phyloP scores from a whole-genome alignment of 92 coral and sea anemone genomes.

The Epizoanthus scotinus region DNA sequence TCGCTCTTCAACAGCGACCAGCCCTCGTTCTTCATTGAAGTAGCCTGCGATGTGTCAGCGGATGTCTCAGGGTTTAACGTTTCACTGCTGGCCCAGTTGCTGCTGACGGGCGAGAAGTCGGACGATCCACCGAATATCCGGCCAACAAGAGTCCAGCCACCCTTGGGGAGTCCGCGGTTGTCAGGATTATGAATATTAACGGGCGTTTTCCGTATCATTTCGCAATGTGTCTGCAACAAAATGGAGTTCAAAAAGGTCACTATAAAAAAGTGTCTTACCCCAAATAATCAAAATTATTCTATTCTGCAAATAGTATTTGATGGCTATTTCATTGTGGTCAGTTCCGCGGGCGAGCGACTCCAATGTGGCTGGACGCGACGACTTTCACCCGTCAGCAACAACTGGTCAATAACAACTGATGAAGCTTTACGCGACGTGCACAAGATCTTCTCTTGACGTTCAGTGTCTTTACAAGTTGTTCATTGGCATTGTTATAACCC shows the following conservation, averaged over 20 bases:
- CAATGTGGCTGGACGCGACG: not conserved
- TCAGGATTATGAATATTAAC: constrained; percentile 84
- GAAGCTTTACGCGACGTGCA: not conserved
- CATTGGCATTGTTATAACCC: not conserved
- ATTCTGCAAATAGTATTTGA: too few species aligned
- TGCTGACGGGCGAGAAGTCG: constrained; percentile 92
- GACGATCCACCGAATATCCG: constrained; percentile 73
- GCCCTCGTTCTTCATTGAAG: constrained; percentile 91
- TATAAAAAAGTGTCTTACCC: not conserved
- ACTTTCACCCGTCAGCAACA: constrained; percentile 80
- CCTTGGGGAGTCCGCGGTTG: constrained; percentile 68
- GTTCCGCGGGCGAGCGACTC: not conserved
- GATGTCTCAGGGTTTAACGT: constrained; percentile 73
- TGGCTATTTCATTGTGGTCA: not conserved
- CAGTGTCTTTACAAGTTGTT: too few species aligned
- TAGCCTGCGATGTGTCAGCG: constrained; percentile 66
- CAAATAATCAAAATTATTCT: too few species aligned
- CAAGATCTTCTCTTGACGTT: not conserved
- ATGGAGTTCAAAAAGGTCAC: constrained; percentile 6
- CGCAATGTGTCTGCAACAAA: constrained; percentile 83
- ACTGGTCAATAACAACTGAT: constrained; percentile 60
- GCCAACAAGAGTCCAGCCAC: constrained; percentile 92
- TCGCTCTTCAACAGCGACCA: constrained; percentile 66
- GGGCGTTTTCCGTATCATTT: constrained; percentile 70
- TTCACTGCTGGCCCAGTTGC: constrained; percentile 81